phyloP scores from a whole-genome alignment of 2,797 vertebrate genomes.

The Diplodus puntazzo region DNA sequence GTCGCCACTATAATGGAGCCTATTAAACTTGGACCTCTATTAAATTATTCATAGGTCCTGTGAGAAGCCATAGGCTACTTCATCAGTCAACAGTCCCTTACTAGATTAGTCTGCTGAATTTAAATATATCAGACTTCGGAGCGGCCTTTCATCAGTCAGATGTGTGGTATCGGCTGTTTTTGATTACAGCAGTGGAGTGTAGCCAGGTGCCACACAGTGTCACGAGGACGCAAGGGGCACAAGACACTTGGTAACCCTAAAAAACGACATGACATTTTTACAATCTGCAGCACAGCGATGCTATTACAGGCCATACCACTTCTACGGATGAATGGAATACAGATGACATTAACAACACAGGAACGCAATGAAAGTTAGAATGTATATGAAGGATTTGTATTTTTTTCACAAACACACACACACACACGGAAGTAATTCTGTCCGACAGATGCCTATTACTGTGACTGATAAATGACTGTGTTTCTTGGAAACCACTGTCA shows the following conservation, averaged over 20 bases:
- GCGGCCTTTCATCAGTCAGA: conserved; percentile 67
- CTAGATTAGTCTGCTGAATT: conserved; percentile 77
- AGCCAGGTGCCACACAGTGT: not conserved
- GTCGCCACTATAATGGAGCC: conserved; percentile 56
- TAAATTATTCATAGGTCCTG: conserved; percentile 79
- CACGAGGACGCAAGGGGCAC: not conserved
- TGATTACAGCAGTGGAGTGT: conserved; percentile 33
- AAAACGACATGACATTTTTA: not conserved
- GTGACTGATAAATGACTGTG: conserved; percentile 9
- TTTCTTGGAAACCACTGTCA: conserved; percentile 24
- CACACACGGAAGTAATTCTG: not conserved
- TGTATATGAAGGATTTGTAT: no score
- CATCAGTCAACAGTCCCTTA: conserved; percentile 74
- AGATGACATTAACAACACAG: no score
- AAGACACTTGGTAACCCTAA: not conserved
- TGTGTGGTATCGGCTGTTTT: conserved; percentile 41
- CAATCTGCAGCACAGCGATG: not conserved
- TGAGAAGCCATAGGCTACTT: conserved; percentile 78
- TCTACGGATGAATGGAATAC: not conserved
- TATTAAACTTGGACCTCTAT: conserved; percentile 68
- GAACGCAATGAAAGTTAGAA: no score
- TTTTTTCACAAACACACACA: not conserved
- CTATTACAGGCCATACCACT: not conserved
- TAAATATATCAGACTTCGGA: conserved; percentile 74
- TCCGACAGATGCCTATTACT: conserved; percentile 4